Percentiles rank a stretch among this genome's conserved stretches.
Conservation (phyloP, 1,140 invertebrate species). For the Leptestheria dahalacensis region DNA sequence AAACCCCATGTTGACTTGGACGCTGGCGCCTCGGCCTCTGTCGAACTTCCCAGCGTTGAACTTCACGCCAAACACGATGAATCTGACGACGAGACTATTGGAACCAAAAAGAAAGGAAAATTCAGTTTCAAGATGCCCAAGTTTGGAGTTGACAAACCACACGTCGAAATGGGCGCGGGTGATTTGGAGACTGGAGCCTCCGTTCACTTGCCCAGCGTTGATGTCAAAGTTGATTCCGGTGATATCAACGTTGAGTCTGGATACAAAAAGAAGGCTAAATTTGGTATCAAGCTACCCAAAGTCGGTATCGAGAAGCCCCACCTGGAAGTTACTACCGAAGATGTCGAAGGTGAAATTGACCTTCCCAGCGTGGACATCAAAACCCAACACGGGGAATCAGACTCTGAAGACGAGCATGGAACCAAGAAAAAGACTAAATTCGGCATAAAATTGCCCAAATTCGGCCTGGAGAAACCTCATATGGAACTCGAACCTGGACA, state of each 20-base stretch:
- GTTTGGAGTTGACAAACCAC: neutral
- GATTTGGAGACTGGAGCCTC: neutral
- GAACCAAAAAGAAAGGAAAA: slow-evolving; percentile 5
- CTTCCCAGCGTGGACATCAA: neutral
- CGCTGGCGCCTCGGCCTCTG: neutral
- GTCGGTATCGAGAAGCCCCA: slow-evolving; percentile 1
- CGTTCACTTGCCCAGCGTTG: slow-evolving; percentile 3
- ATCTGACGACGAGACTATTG: neutral
- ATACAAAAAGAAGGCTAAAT: slow-evolving; percentile 4
- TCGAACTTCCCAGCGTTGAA: neutral
- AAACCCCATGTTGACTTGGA: neutral
- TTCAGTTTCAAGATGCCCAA: slow-evolving; percentile 5
- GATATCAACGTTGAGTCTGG: neutral
- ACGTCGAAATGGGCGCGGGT: neutral
- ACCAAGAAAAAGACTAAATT: slow-evolving; percentile 2
- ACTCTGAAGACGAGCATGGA: neutral
- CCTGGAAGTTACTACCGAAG: neutral
- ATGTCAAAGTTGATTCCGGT: neutral
- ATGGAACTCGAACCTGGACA: neutral
- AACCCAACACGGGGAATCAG: neutral
- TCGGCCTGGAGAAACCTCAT: slow-evolving; percentile 2
- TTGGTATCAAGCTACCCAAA: slow-evolving; percentile 7
- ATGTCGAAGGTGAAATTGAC: neutral
- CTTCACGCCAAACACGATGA: neutral
- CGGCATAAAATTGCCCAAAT: slow-evolving; percentile 1